Base-by-base conservation (phyloP, 2,888 invertebrate genomes). In the Stenchaetothrips biformis region DNA sequence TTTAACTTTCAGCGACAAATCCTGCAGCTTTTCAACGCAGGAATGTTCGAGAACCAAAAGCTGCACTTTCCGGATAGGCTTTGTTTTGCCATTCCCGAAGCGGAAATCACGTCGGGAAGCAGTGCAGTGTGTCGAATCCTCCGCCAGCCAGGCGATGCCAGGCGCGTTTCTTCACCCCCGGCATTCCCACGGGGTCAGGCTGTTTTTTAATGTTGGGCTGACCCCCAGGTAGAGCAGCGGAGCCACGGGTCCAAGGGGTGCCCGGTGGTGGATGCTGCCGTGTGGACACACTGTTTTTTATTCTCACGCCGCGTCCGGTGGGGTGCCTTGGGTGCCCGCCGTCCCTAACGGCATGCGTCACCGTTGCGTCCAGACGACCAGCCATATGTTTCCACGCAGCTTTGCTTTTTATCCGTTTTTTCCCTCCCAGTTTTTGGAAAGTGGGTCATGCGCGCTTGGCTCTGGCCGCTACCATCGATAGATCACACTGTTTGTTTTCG, bases 161-260 rank as follows among this genome's bases (percentile, higher is more conserved):
- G 18, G 53, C 2, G 37, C 25, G 8, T 25, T 25, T 7, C 11
- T 11, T 21, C 67, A 25, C 67, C 67, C 67, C 21, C 21, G 21
- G 67, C 67, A 74, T 74, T 74, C 67, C 67, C 67, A 74, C 67
- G 67, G 67, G 67, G 67, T 74, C 67, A 74, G 9, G 67, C 25
- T 74, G 67, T 74, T 74, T 74, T 74, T 74, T 74, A 74, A 74
- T 74, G 67, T 21, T 8, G 7, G 67, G 53, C 53, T 74, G 67
- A 74, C 67, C 67, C 67, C 21, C 67, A 25, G 67, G 21, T 74
- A 74, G 25, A 21, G 67, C 21, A 9, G 67, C 13, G 67, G 21
- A 0, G 21, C 37, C 37, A 37, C 67, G 67, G n/a, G 9, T 21
- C 67, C 25, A 25, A 25, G 67, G 67, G 67, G 67, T 74, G 67